These are phyloP conservation scores for Quadroppia sp. DNA, from an alignment of 2,888 invertebrate species.

Conservation along the genomic window DNA sequence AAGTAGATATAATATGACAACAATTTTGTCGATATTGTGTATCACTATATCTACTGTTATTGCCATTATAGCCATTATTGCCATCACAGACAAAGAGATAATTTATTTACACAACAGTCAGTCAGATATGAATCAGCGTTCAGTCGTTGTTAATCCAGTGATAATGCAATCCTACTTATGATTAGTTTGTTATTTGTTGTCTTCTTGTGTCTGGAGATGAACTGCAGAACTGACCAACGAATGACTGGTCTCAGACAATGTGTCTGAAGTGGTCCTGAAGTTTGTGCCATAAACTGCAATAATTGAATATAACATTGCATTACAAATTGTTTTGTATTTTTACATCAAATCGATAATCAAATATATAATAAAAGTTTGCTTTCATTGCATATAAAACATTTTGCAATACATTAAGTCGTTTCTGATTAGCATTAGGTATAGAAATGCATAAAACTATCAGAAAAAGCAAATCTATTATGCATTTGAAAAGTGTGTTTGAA, in stretches of 20 bases:
- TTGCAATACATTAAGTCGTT: too few relatives aligned
- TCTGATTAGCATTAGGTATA: neutral
- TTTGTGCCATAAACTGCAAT: constrained; percentile 8
- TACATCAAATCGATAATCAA: too few relatives aligned
- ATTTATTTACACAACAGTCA: constrained; percentile 15
- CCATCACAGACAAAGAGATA: neutral
- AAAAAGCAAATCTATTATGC: neutral
- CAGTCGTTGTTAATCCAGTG: constrained; percentile 5
- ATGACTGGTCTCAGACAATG: neutral
- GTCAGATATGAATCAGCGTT: constrained; percentile 1
- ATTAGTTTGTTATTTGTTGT: neutral
- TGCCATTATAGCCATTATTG: neutral
- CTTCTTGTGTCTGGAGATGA: constrained; percentile 5
- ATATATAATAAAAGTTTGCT: too few relatives aligned
- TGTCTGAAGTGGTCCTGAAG: neutral
- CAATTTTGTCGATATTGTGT: neutral
- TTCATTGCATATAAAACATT: too few relatives aligned
- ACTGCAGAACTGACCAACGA: neutral
- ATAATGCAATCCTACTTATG: constrained; percentile 12
- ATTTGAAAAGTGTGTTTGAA: neutral
- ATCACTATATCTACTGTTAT: neutral
- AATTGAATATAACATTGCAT: neutral
- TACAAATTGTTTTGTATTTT: neutral
- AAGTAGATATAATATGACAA: too few relatives aligned
- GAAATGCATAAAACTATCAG: neutral